These are phyloP conservation scores for Polydrusus tereticollis DNA, from an alignment of 2,888 invertebrate species.

Conservation along the genomic window DNA sequence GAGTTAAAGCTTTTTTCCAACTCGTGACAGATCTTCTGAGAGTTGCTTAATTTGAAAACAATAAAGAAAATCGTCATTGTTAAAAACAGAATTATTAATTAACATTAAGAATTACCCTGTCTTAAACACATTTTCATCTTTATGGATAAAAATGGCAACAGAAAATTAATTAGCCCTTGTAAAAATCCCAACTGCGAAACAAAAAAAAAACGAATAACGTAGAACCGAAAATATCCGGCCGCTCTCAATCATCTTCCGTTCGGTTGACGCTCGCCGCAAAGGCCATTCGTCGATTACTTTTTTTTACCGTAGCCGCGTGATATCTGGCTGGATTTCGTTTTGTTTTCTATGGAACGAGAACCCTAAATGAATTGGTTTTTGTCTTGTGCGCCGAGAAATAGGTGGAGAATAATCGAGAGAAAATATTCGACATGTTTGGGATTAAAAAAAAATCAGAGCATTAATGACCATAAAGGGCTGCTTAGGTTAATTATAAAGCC, in stretches of 20 bases:
- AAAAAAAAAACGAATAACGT: neutral
- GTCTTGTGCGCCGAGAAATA: neutral
- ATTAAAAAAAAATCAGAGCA: too few relatives aligned
- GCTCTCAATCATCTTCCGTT: neutral
- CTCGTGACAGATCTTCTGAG: too few relatives aligned
- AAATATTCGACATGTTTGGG: too few relatives aligned
- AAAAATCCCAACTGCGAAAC: neutral
- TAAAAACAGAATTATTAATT: too few relatives aligned
- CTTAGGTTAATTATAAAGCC: too few relatives aligned
- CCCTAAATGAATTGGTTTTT: constrained; percentile 1
- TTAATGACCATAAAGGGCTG: too few relatives aligned
- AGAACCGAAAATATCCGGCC: constrained; percentile 5
- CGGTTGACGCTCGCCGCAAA: constrained; percentile 8
- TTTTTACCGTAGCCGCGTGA: neutral
- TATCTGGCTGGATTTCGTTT: constrained; percentile 14
- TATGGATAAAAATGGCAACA: too few relatives aligned
- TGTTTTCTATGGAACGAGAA: constrained; percentile 2
- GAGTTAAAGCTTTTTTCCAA: too few relatives aligned
- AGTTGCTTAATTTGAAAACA: too few relatives aligned
- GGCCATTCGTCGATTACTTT: constrained; percentile 10
- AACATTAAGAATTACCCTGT: too few relatives aligned
- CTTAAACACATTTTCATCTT: too few relatives aligned
- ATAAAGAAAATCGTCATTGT: too few relatives aligned
- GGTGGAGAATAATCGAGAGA: neutral
- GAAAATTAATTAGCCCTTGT: neutral